Evolutionary conservation across 2,888 invertebrate species (phyloP).

Genomic region (Colostygia pectinataria): DNA sequence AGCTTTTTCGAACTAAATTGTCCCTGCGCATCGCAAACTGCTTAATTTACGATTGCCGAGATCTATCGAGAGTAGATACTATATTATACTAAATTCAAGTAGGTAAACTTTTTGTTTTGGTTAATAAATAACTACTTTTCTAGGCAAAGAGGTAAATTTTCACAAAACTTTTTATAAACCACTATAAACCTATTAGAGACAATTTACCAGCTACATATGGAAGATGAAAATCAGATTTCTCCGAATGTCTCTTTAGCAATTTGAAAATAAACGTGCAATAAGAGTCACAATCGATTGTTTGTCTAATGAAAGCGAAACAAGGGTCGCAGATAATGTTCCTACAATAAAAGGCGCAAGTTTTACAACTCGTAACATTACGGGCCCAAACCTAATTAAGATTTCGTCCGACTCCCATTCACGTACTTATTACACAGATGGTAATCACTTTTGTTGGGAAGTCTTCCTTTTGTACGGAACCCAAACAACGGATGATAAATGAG

Average conservation of each 20-base stretch:
- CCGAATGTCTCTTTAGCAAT: conserved; percentile 16
- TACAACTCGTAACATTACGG: conserved; percentile 42
- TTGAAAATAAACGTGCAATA: conserved; percentile 19
- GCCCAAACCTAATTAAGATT: conserved; percentile 57
- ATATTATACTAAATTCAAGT: no score
- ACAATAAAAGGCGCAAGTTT: conserved; percentile 43
- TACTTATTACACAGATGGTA: conserved; percentile 59
- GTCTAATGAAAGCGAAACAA: conserved; percentile 36
- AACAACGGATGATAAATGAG: conserved; percentile 53
- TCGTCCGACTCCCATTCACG: conserved; percentile 47
- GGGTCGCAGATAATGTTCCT: conserved; percentile 39
- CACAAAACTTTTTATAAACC: conserved; percentile 7
- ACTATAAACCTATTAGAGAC: conserved; percentile 4
- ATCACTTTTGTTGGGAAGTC: conserved; percentile 49
- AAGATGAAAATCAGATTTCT: conserved; percentile 12
- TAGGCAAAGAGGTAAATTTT: conserved; percentile 1
- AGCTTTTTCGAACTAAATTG: no score
- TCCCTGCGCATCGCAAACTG: no score
- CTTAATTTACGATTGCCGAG: no score
- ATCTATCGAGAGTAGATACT: no score
- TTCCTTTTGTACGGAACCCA: conserved; percentile 51
- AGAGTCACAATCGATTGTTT: conserved; percentile 33
- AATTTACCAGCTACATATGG: conserved; percentile 2
- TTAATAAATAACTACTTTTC: conserved; percentile 4
- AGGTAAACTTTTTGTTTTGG: not conserved